A percentile compares a stretch with the other conserved stretches of the same genome.
Evolutionary conservation across 2,113 vertebrate genomes (phyloP).

Genomic region (Rhinopithecus roxellana): DNA sequence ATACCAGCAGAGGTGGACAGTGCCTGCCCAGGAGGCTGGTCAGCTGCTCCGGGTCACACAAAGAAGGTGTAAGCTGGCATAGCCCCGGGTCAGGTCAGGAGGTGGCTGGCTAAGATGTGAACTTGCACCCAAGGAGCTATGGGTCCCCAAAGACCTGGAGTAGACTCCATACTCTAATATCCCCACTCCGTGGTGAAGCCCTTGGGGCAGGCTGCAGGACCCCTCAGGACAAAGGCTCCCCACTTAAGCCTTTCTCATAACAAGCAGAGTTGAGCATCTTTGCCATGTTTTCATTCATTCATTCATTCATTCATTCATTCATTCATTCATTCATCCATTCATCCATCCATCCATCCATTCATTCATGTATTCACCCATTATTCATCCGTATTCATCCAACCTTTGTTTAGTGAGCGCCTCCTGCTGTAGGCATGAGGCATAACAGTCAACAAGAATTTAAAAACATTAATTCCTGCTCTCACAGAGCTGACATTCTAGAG

Average conservation of each 20-base stretch:
- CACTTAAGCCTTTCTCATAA: too few species aligned
- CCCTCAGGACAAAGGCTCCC: background rate
- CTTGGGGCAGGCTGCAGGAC: background rate
- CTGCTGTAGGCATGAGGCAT: background rate
- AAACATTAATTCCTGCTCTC: background rate
- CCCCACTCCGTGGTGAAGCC: too few species aligned
- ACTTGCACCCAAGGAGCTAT: background rate
- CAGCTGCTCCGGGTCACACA: background rate
- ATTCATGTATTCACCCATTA: too few species aligned
- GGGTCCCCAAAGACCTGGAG: background rate
- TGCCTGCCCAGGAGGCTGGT: background rate
- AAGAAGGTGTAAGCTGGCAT: background rate
- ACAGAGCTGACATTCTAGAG: background rate
- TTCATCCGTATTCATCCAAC: accelerated
- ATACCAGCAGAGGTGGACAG: accelerated
- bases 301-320: too few species aligned
- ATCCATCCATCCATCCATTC: accelerated
- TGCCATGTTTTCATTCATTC: background rate
- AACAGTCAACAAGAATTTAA: accelerated
- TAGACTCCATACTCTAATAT: too few species aligned
- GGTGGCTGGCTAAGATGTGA: background rate
- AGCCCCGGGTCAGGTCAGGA: background rate
- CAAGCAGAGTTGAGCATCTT: background rate
- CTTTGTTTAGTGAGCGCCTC: accelerated
- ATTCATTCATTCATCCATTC: too few species aligned